Base-by-base conservation (phyloP, 37 sponge, comb jelly and placozoan species). In the Hormiphora californensis region DNA sequence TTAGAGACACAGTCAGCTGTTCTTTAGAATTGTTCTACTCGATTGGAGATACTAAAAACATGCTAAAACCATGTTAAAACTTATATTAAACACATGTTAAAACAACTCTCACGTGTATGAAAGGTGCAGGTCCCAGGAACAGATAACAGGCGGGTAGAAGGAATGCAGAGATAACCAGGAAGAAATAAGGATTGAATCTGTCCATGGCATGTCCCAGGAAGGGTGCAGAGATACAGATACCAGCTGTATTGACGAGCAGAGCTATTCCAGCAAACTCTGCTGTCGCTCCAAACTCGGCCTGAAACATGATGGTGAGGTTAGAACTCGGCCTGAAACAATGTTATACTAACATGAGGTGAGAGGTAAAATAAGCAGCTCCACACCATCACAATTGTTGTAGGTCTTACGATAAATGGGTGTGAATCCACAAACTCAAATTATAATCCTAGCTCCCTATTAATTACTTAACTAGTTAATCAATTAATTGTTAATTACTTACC, bases 141-240 rank as follows among this genome's bases (percentile, higher is more conserved):
- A 57, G 61, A 12, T 57, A 57, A 12, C 30, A 28, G 23, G 27
- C 61, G 9, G 61, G 61, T 4, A 57, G 61, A 12, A 30, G n/a
- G 61, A 57, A 57, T 5, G 61, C 61, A 57, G 61, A 57, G n/a
- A 57, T 57, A 21, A 57, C n/a, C 5, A 57, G 27, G 61, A 57
- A 57, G 61, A 57, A 28, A 15, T 57, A 57, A 57, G 61, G 61
- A 30, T 12, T 57, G 61, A 57, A 57, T 30, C n/a, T 57, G 61
- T 57, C 61, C 61, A 57, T 57, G n/a, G 27, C 30, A 28, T 57
- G 61, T 57, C 61, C 61, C n/a, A 57, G 61, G n/a, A 57, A 57
- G 61, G 23, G 61, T 28, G 61, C 61, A 5, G 27, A 4, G 23
- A 57, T 57, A 21, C n/a, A 28, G 27, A 57, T 57, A 12, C 61